Evolutionary conservation across 2,797 vertebrate genomes (phyloP), one percentile per base, ranked within the genome.

Genomic region (Microctenopoma lineatum): DNA sequence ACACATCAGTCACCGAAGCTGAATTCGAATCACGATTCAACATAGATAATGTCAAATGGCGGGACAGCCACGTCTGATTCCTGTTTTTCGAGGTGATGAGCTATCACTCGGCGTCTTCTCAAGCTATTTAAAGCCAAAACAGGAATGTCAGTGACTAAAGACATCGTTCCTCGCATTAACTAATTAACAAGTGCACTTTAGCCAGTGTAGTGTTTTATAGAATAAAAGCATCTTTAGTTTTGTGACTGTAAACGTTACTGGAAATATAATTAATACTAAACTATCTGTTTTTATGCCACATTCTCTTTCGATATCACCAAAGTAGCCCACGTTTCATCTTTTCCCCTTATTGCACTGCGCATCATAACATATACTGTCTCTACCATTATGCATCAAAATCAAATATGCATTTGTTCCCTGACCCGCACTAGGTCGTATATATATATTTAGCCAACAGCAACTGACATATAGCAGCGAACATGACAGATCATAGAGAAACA

Each of bases 1-100:
- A 64, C 55, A 48, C 46, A 61, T 61, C 46, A 21, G n/a, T 41
- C 59, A 66, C 63, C 59, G 62, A 66, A 57, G 69, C 32, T 9
- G 1, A 38, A 46, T 34, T n/a, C 44, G 41, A 78, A 16, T 47
- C 59, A 76, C 56, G 64, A 68, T 64, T 63, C 25, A 45, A 2
- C 32, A 2, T 0, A 15, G 59, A 38, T 21, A 39, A 60, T 47
- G 75, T 79, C 50, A 64, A 69, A 73, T n/a, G 13, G 15, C 2
- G n/a, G 7, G 36, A 26, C 25, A 0, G 36, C 60, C 55, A 61
- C 11, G 27, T 66, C 56, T 25, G 46, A 58, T 46, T 75, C n/a
- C 41, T 29, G 12, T 45, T 53, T 60, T 73, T 32, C 29, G 10
- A 47, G 53, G 51, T 74, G 73, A 55, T 8, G 44, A 59, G 48